Evolutionary conservation across 2,797 vertebrate species (phyloP), one percentile per base, ranked within the genome.

Genomic region (Tragopan temminckii): DNA sequence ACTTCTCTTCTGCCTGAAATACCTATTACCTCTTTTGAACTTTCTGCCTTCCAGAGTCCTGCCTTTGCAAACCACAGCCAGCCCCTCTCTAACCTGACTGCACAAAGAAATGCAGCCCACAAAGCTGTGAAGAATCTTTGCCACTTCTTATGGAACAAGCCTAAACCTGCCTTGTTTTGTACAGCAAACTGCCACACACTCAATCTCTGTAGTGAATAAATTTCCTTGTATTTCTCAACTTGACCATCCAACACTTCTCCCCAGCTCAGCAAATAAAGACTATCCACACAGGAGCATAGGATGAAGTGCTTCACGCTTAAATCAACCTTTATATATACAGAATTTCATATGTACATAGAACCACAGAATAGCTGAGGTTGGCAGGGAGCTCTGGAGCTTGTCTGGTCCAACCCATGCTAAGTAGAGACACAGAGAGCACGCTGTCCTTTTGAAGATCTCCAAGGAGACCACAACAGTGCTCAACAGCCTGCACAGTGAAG

Each of bases 371-470:
- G 40, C 3, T 15, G 33, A 71, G 21, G 31, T 42, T 82, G 31
- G 59, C 40, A 64, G 25, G 12, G 4, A 52, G 33, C 33, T 36
- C 33, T 66, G 31, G 25, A 81, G 31, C 25, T 24, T 31, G 9
- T 14, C 52, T 71, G 5, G 38, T 59, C 31, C 38, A 46, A 59
- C 11, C 2, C 10, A 38, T 35, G 9, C 57, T 63, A 70, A 80
- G 43, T 16, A 57, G 11, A 3, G 27, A 19, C 24, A 64, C 50
- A 7, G 9, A 57, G 9, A 82, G n/a, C 36, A 3, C 0, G 19
- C 19, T 88, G 27, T n/a, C 40, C 55, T 80, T 75, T 13, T 61
- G 8, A 68, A 2, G 20, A 55, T 62, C 35, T 68, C 46, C 62
- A 75, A 42, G 35, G 55, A 68, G 12, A 7, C 24, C 53, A 42